phyloP scores from a whole-genome alignment of 2,113 vertebrate genomes.

The Aramus guarauna region DNA sequence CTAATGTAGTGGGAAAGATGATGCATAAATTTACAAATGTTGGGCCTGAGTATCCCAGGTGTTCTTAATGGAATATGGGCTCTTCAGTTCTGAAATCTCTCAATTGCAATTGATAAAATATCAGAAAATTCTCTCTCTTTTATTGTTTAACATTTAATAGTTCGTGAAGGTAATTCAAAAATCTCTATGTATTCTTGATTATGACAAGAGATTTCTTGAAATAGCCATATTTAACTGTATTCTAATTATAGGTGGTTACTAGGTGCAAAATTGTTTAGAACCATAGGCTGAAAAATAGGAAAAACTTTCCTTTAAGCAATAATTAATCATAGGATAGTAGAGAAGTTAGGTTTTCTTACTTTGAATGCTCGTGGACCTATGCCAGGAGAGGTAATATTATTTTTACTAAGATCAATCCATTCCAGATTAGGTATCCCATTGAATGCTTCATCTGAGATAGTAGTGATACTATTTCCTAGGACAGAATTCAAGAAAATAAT shows the following conservation, averaged over 20 bases:
- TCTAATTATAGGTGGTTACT: background rate
- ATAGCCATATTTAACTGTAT: background rate
- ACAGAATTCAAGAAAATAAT: constrained; percentile 1
- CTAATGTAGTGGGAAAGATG: background rate
- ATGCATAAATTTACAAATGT: background rate
- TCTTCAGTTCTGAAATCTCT: background rate
- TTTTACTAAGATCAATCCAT: constrained; percentile 93
- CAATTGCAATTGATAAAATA: background rate
- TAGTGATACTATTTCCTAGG: constrained; percentile 87
- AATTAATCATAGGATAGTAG: background rate
- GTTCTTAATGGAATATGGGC: background rate
- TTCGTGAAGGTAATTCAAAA: background rate
- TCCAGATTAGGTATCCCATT: constrained; percentile 93
- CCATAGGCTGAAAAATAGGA: background rate
- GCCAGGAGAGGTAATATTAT: constrained; percentile 81
- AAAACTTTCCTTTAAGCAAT: background rate
- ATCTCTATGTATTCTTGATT: background rate
- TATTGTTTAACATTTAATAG: background rate
- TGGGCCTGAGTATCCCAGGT: background rate
- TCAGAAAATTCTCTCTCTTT: background rate
- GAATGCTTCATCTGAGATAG: constrained; percentile 87
- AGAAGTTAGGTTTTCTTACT: constrained; percentile 73
- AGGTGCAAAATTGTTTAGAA: background rate
- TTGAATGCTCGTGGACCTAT: constrained; percentile 83
- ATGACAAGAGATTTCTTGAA: background rate